Evolutionary conservation across 2,797 vertebrate species (phyloP), one percentile per base, ranked within the genome.

Genomic region (Sardinella longiceps): DNA sequence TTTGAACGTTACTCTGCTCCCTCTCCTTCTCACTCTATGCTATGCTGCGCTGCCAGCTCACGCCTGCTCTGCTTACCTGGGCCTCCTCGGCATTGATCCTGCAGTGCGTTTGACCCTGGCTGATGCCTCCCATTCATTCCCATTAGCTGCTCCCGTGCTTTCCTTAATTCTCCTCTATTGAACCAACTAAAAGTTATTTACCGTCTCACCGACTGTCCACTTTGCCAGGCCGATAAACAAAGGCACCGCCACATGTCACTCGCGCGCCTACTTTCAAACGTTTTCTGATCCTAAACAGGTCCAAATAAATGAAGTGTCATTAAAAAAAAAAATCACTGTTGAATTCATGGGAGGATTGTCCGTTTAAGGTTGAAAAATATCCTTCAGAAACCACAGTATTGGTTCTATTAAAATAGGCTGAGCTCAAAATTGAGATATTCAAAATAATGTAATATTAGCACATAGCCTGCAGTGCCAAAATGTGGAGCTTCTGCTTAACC

Each of bases 101-200:
- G 92, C 91, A 93, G 92, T 89, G 88, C 91, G 91, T 94, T 90
- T 95, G 94, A 95, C 94, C 95, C 92, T 87, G 90, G 88, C 89
- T 91, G 89, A 92, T 93, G 92, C 92, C 93, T 93, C 93, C 94
- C 94, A 95, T 96, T 94, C 94, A 95, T 95, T 94, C 94, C 93
- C 93, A 96, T 95, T 95, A 96, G 91, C 83, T 89, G 89, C 92
- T 93, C 89, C 91, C 91, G 90, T 90, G 91, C 93, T 90, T 90
- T 86, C 92, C 92, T 92, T 95, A 95, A 95, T 96, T 95, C 91
- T 92, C 88, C 92, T 91, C 90, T 92, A 93, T 92, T 95, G 93
- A 95, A 92, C 94, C 92, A 93, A 93, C 92, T 92, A 66, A 89
- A 90, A 93, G 91, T 94, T 95, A 95, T 95, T 96, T 95, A 94